Percentiles rank a stretch among this genome's conserved stretches.
Conservation (phyloP, 2,888 invertebrate species). For the Cyclophora albipunctata region DNA sequence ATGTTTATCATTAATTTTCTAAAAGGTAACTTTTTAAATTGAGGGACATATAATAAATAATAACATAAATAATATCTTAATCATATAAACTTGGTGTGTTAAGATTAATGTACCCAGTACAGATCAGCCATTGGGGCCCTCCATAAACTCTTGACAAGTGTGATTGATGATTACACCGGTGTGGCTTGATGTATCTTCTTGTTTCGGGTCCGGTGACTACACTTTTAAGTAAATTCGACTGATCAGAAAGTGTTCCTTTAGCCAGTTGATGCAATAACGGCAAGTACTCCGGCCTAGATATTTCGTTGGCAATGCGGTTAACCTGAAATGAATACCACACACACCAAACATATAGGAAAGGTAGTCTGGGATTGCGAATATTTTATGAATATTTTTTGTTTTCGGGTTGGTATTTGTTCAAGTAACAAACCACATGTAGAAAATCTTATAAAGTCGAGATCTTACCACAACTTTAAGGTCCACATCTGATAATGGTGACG, state of each 20-base stretch:
- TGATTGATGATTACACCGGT: conserved; percentile 63
- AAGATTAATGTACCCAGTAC: conserved; percentile 62
- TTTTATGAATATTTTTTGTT: no score
- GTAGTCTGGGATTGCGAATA: no score
- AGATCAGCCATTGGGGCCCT: conserved; percentile 63
- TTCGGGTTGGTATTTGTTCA: no score
- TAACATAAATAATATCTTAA: conserved; percentile 9
- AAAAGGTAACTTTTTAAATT: no score
- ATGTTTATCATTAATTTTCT: no score
- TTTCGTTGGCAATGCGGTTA: conserved; percentile 51
- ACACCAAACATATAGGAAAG: no score
- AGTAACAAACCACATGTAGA: no score
- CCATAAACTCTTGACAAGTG: conserved; percentile 48
- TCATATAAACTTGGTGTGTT: conserved; percentile 64
- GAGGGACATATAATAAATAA: no score
- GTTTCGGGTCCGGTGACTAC: conserved; percentile 51
- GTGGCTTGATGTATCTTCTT: conserved; percentile 63
- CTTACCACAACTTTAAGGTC: conserved; percentile 58
- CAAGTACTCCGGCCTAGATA: conserved; percentile 55
- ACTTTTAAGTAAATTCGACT: conserved; percentile 43
- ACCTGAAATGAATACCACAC: conserved; percentile 40
- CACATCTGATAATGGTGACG: conserved; percentile 42
- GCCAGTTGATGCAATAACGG: conserved; percentile 55
- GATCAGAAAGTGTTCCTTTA: conserved; percentile 40
- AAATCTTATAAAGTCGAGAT: no score